These are phyloP conservation scores for Brachylomia viminalis DNA, from an alignment of 2,888 invertebrate genomes.

Conservation along the genomic window DNA sequence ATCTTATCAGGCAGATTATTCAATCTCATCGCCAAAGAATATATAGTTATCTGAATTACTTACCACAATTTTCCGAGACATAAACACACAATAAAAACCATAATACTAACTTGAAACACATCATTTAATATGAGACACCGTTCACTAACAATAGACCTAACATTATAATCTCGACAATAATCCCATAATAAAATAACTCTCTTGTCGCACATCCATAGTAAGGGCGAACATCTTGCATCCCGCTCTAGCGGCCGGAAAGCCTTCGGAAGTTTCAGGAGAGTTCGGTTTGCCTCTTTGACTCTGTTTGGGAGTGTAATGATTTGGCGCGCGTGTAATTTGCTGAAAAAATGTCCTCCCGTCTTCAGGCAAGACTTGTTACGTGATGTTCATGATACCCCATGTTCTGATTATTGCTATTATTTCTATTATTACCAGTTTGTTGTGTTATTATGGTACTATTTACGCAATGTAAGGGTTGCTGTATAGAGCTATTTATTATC, in stretches of 20 bases:
- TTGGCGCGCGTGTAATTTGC: constrained; percentile 87
- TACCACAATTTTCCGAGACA: no score
- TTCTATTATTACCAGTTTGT: constrained; percentile 75
- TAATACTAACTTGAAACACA: no score
- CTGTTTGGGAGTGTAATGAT: constrained; percentile 90
- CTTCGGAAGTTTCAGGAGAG: constrained; percentile 88
- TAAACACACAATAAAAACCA: no score
- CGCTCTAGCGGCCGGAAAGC: constrained; percentile 83
- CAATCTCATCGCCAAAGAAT: no score
- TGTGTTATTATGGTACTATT: constrained; percentile 63
- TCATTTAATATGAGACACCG: no score
- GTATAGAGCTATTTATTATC: constrained; percentile 55
- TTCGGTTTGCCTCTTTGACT: constrained; percentile 90
- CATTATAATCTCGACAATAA: constrained; percentile 37
- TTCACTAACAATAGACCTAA: background rate
- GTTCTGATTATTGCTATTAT: constrained; percentile 81
- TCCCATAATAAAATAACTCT: constrained; percentile 53
- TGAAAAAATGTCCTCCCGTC: constrained; percentile 86
- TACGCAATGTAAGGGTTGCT: constrained; percentile 50
- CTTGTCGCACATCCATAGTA: constrained; percentile 78
- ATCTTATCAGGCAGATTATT: no score
- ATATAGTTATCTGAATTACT: no score
- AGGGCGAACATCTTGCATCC: constrained; percentile 71
- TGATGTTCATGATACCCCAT: constrained; percentile 71
- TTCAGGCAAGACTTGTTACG: constrained; percentile 75